Evolutionary conservation across 2,888 invertebrate genomes (phyloP).

Genomic region (Miltochrista miniata): DNA sequence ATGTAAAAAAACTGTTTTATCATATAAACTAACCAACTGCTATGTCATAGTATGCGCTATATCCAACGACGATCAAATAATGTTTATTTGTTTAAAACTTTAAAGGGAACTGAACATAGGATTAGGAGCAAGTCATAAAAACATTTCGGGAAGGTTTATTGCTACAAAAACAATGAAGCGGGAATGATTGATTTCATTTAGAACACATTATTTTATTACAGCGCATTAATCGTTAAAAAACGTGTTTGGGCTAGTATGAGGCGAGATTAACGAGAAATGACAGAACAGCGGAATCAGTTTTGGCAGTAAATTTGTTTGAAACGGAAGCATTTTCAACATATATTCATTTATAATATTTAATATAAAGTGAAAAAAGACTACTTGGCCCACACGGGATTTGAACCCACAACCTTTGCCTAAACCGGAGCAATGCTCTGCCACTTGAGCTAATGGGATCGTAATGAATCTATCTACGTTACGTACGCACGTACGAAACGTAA

Average conservation of each 20-base stretch:
- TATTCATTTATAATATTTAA: too few species aligned
- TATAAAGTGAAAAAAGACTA: too few species aligned
- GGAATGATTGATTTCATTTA: conserved; percentile 9
- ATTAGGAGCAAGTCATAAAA: not conserved
- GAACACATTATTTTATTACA: conserved; percentile 8
- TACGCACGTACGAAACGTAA: too few species aligned
- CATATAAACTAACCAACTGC: not conserved
- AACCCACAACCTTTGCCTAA: too few species aligned
- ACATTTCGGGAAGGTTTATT: conserved; percentile 2
- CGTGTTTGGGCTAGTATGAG: not conserved
- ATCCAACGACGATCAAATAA: not conserved
- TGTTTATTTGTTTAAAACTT: not conserved
- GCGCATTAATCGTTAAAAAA: conserved; percentile 6
- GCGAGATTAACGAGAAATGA: not conserved
- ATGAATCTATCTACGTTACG: too few species aligned
- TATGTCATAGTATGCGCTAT: not conserved
- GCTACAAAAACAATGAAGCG: conserved; percentile 7
- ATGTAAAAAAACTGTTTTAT: not conserved
- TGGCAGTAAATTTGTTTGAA: not conserved
- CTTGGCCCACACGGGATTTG: too few species aligned
- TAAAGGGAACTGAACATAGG: conserved; percentile 1
- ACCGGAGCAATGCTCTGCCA: too few species aligned
- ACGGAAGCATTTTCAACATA: too few species aligned
- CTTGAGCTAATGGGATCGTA: too few species aligned
- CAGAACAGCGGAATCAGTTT: not conserved